Evolutionary conservation across 1,140 invertebrate species (phyloP).

Genomic region (roundworm (Caenorhabditis elegans)): WBcel235 BX284605.5:13132501-13133000

Average conservation of each 20-base stretch:
- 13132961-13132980: too few relatives aligned
- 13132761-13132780: too few relatives aligned
- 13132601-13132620: conserved; percentile 54
- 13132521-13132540: conserved; percentile 60
- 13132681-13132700: conserved; percentile 34
- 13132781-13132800: too few relatives aligned
- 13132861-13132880: too few relatives aligned
- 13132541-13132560: conserved; percentile 61
- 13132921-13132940: too few relatives aligned
- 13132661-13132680: conserved; percentile 43
- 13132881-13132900: too few relatives aligned
- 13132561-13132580: conserved; percentile 60
- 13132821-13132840: too few relatives aligned
- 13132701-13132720: conserved; percentile 40
- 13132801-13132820: too few relatives aligned
- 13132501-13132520: neutral
- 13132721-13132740: conserved; percentile 8
- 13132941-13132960: too few relatives aligned
- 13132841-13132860: too few relatives aligned
- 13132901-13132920: too few relatives aligned
- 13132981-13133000: too few relatives aligned
- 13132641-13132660: conserved; percentile 49
- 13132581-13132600: conserved; percentile 51
- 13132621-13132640: conserved; percentile 56
- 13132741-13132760: neutral